Conservation (phyloP, 2,888 invertebrate genomes). For the Micoletzkya japonica region DNA sequence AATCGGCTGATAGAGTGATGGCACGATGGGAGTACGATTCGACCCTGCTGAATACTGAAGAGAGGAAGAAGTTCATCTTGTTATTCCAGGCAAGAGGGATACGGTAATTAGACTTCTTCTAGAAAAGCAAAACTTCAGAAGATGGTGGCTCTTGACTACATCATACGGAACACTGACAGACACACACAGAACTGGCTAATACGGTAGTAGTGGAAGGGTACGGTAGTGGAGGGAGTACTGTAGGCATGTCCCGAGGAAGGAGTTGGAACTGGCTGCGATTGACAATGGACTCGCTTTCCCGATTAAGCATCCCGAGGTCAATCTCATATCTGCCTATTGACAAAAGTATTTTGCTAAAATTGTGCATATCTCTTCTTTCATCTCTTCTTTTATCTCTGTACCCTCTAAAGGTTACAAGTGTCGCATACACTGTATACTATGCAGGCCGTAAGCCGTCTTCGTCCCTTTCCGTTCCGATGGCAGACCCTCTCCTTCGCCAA, state of each 20-base stretch:
- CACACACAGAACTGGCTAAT: conserved; percentile 99
- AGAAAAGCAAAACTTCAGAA: conserved; percentile 75
- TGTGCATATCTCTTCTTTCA: too few relatives aligned
- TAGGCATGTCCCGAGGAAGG: conserved; percentile 48
- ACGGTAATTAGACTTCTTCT: background rate
- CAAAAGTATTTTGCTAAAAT: too few relatives aligned
- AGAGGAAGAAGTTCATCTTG: conserved; percentile 34
- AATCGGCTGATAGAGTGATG: conserved; percentile 95
- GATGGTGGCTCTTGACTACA: conserved; percentile 58
- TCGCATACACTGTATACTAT: too few relatives aligned
- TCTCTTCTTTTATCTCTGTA: too few relatives aligned
- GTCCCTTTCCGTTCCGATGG: conserved; percentile 58
- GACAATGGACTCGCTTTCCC: conserved; percentile 98
- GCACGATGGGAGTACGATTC: conserved; percentile 69
- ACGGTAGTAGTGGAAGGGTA: too few relatives aligned
- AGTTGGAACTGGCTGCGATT: conserved; percentile 89
- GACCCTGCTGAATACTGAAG: conserved; percentile 42
- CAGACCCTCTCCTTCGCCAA: conserved; percentile 50
- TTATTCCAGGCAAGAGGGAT: conserved; percentile 19
- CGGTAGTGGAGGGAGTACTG: too few relatives aligned
- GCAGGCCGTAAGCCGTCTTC: conserved; percentile 40
- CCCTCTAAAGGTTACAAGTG: too few relatives aligned
- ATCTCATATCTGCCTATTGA: too few relatives aligned
- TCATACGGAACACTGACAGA: conserved; percentile 68
- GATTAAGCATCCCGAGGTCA: conserved; percentile 94